Base-by-base conservation (phyloP, 2,888 invertebrate genomes). In the Hylaea fasciaria region DNA sequence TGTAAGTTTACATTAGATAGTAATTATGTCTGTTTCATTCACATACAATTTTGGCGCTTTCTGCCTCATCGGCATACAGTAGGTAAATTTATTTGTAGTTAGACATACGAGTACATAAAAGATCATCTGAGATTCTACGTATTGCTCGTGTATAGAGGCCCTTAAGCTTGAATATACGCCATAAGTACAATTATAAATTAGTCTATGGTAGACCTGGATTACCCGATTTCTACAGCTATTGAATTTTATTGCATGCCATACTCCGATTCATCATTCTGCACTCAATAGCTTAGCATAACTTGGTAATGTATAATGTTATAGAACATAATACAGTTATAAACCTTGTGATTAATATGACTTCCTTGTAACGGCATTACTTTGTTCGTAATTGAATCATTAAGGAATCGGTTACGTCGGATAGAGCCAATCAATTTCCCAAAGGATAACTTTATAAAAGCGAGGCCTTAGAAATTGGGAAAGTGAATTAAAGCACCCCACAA, bases 401-500 rank as follows among this genome's bases (percentile, higher is more conserved):
- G 75, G 82, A 87, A 89, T 89, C 83, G 81, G 81, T 86, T 86
- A 79, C 70, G 76, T 79, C 71, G 81, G 74, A 85, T 86, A 85
- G 80, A 82, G 70, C 84, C 88, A 86, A 91, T 92, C 85, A 90
- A 89, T 90, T 89, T 85, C 82, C 83, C 81, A 82, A 86, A 87
- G 89, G 88, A 87, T 87, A 88, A 90, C 87, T 89, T 87, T 86
- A 87, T 90, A 91, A 91, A 88, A 86, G 88, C 85, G 81, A 77
- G 78, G 73, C 74, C 76, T 81, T 78, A 82, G 83, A 79, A 91
- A 92, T 90, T 90, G 86, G 88, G 89, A 91, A 91, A 91, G 87
- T 92, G 91, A 91, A 92, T 92, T 91, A 91, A 69, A 89, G 86
- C 89, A 81, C 89, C 89, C 87, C 91, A 80, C 90, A 91, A 90